Evolutionary conservation across 1,140 invertebrate genomes (phyloP).

Genomic region (Magallana gigas): DNA sequence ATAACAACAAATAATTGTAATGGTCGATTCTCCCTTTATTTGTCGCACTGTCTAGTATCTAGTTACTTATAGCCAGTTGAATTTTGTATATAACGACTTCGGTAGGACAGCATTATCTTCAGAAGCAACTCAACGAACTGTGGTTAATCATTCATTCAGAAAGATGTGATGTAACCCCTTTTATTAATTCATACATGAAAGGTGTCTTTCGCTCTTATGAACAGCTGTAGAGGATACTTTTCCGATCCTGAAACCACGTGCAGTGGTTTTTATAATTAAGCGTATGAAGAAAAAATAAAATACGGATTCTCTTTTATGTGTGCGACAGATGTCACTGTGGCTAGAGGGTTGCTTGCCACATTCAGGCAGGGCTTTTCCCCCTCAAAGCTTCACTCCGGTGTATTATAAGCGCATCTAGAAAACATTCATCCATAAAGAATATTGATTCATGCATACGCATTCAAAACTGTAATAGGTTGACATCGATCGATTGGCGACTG

Average conservation of each 20-base stretch:
- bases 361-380: background rate
- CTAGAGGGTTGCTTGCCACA: background rate
- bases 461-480: background rate
- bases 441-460: background rate
- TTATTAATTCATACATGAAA: background rate
- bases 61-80: too few relatives aligned
- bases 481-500: background rate
- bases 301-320: background rate
- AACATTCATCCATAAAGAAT: constrained; percentile 6
- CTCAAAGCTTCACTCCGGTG: background rate
- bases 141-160: background rate
- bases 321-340: constrained; percentile 2
- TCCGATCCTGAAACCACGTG: background rate
- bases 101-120: background rate
- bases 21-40: background rate
- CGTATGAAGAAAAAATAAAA: background rate
- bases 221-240: background rate
- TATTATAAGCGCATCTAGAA: background rate
- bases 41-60: background rate
- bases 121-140: background rate
- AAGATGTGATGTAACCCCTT: background rate
- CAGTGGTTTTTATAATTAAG: background rate
- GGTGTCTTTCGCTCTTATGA: background rate
- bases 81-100: background rate
- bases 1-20: background rate